These are phyloP conservation scores for Synanthedon tipuliformis DNA, from an alignment of 2,888 invertebrate species.

Conservation along the genomic window DNA sequence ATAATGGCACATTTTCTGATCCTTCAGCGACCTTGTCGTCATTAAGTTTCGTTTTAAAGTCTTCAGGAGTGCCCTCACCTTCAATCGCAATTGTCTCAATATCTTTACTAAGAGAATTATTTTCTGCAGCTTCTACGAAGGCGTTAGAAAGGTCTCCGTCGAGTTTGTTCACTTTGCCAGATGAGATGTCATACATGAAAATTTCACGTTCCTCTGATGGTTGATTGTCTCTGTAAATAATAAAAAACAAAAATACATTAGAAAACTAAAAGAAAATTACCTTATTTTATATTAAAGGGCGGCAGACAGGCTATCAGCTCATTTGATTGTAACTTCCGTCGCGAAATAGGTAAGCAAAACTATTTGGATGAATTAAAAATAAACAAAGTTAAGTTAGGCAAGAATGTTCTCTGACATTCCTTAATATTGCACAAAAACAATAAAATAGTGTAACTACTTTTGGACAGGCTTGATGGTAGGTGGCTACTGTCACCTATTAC, in stretches of 20 bases:
- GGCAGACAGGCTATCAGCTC: neutral
- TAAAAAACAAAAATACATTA: slow-evolving; percentile 5
- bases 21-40: slow-evolving; percentile 41
- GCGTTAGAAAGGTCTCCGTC: slow-evolving; percentile 85
- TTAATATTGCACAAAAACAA: no score
- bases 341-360: no score
- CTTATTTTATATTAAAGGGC: neutral
- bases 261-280: neutral
- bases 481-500: no score
- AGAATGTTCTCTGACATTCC: no score
- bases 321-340: neutral
- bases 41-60: slow-evolving; percentile 32
- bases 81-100: slow-evolving; percentile 69
- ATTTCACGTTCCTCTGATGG: slow-evolving; percentile 77
- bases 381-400: no score
- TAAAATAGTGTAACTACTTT: no score
- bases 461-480: no score
- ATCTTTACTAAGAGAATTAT: slow-evolving; percentile 78
- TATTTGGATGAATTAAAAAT: no score
- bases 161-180: slow-evolving; percentile 80
- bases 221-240: slow-evolving; percentile 53
- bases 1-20: slow-evolving; percentile 67
- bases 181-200: slow-evolving; percentile 86
- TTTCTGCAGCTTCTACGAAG: slow-evolving; percentile 89
- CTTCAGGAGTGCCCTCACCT: slow-evolving; percentile 59